Percentiles rank a stretch among this genome's conserved stretches.
These are phyloP conservation scores for Poeciliopsis infans DNA, from an alignment of 2,797 vertebrate species.

Conservation along the genomic window DNA sequence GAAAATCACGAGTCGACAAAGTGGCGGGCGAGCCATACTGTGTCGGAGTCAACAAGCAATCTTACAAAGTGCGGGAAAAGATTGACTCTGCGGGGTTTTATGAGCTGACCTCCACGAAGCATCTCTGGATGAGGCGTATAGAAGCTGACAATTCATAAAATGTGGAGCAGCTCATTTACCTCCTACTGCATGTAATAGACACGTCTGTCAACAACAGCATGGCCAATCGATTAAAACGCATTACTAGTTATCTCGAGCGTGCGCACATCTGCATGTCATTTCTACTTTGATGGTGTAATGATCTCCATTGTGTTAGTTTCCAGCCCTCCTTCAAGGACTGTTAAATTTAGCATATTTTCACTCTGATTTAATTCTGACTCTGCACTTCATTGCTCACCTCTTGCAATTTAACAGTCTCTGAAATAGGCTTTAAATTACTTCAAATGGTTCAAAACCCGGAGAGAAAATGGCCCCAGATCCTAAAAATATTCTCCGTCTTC, in stretches of 20 bases:
- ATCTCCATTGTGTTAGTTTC: slow-evolving; percentile 29
- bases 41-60: slow-evolving; percentile 54
- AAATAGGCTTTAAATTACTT: slow-evolving; percentile 30
- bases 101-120: slow-evolving; percentile 29
- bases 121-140: background rate
- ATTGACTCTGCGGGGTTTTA: slow-evolving; percentile 44
- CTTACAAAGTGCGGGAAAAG: slow-evolving; percentile 35
- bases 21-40: slow-evolving; percentile 1
- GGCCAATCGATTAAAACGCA: slow-evolving; percentile 35
- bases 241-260: slow-evolving; percentile 6
- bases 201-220: slow-evolving; percentile 16
- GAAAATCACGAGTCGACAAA: slow-evolving; percentile 41
- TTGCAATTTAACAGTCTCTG: background rate
- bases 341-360: slow-evolving; percentile 34
- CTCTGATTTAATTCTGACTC: slow-evolving; percentile 18
- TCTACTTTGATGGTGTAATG: slow-evolving; percentile 32
- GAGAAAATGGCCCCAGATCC: background rate
- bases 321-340: slow-evolving; percentile 7
- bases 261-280: slow-evolving; percentile 13
- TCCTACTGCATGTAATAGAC: slow-evolving; percentile 27
- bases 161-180: slow-evolving; percentile 57
- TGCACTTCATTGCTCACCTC: slow-evolving; percentile 9
- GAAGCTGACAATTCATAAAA: slow-evolving; percentile 48
- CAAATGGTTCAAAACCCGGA: slow-evolving; percentile 17
- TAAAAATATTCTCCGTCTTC: slow-evolving; percentile 1